Conservation (phyloP, 2,113 vertebrate species). For the Ceyx margarethae region DNA sequence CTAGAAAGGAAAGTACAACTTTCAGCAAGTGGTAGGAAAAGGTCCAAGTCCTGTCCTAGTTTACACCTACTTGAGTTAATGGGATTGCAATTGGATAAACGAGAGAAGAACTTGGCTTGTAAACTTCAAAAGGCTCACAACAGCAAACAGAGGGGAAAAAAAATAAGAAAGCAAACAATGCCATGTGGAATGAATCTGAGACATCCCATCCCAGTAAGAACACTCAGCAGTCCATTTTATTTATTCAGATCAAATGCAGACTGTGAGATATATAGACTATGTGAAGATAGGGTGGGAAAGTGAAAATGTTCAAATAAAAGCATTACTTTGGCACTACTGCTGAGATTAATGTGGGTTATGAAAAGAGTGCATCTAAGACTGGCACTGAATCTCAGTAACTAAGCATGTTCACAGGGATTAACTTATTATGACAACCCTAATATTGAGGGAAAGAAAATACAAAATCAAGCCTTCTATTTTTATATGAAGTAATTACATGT, state of each 20-base stretch:
- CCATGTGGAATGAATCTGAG: slow-evolving; percentile 63
- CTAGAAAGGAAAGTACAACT: not conserved
- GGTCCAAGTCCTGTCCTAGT: not conserved
- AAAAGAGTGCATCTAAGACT: slow-evolving; percentile 2
- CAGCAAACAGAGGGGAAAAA: not conserved
- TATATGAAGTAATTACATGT: not conserved
- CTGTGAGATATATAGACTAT: slow-evolving; percentile 8
- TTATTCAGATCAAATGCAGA: slow-evolving; percentile 51
- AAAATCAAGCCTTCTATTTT: not conserved
- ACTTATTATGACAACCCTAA: slow-evolving; percentile 16
- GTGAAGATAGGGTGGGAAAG: slow-evolving; percentile 43
- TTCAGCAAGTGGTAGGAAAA: slow-evolving; percentile 18
- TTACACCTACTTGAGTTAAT: not conserved
- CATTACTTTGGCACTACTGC: slow-evolving; percentile 42
- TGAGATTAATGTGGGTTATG: slow-evolving; percentile 19
- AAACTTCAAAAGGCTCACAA: slow-evolving; percentile 54
- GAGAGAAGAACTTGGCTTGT: not conserved
- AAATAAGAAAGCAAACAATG: slow-evolving; percentile 40
- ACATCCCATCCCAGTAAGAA: slow-evolving; percentile 42
- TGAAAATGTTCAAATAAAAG: slow-evolving; percentile 43
- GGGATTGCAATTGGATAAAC: not conserved
- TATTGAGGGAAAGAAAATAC: slow-evolving; percentile 15
- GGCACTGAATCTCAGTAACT: not conserved
- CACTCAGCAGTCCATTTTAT: slow-evolving; percentile 55
- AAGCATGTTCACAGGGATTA: not conserved